Percentiles rank a stretch among this genome's conserved stretches.
These are phyloP conservation scores for Scelioninae gen. 2 DNA, from an alignment of 2,888 invertebrate species.

Conservation along the genomic window DNA sequence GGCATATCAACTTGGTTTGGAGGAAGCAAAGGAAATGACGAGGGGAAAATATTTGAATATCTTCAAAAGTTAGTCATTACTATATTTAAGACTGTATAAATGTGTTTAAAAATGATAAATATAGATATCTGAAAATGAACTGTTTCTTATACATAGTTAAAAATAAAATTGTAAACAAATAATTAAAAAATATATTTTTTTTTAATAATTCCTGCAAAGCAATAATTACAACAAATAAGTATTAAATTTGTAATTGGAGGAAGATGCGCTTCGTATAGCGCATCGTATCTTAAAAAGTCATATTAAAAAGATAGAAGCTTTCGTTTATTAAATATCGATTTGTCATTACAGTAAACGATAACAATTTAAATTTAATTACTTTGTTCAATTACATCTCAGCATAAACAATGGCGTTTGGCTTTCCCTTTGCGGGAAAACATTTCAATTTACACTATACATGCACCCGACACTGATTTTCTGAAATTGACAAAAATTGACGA, in stretches of 20 bases:
- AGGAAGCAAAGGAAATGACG: conserved; percentile 97
- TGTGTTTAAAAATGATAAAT: no score
- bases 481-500: conserved; percentile 39
- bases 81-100: no score
- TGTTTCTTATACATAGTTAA: background rate
- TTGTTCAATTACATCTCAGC: conserved; percentile 39
- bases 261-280: no score
- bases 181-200: no score
- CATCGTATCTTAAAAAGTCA: no score
- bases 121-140: no score
- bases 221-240: no score
- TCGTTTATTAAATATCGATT: conserved; percentile 50
- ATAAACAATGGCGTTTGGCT: conserved; percentile 9
- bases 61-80: conserved; percentile 76
- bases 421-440: conserved; percentile 8
- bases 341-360: conserved; percentile 45
- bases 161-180: no score
- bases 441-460: conserved; percentile 42
- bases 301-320: conserved; percentile 56
- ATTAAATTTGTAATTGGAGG: no score
- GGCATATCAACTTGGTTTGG: conserved; percentile 94
- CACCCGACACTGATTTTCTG: conserved; percentile 5
- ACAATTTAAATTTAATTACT: conserved; percentile 45
- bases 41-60: conserved; percentile 95
- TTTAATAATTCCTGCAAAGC: no score